Percentiles rank a stretch among this genome's conserved stretches.
Conservation (phyloP, 2,797 vertebrate genomes). For the Antrozous pallidus region DNA sequence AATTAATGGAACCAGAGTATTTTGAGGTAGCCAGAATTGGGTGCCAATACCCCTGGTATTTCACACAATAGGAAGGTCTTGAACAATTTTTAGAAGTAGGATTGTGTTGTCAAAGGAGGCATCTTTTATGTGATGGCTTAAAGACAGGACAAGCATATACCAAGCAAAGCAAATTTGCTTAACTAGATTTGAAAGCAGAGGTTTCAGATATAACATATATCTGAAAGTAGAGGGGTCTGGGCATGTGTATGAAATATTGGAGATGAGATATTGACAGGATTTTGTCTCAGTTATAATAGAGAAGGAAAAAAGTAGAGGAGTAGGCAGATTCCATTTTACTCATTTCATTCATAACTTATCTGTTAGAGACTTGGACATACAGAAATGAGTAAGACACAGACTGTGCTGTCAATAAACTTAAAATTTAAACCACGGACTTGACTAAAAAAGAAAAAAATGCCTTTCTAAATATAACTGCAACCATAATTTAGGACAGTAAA, state of each 20-base stretch:
- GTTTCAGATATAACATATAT: neutral
- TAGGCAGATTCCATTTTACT: slow-evolving; percentile 4
- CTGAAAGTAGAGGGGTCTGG: neutral
- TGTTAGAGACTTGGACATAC: neutral
- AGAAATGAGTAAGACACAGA: neutral
- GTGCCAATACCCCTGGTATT: neutral
- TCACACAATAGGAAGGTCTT: neutral
- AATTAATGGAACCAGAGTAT: neutral
- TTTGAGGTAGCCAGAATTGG: neutral
- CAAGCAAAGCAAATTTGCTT: neutral
- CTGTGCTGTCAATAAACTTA: neutral
- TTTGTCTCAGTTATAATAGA: neutral
- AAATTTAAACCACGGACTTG: neutral
- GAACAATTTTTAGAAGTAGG: neutral
- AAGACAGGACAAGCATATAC: neutral
- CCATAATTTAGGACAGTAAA: neutral
- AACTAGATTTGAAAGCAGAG: neutral
- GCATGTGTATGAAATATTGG: neutral
- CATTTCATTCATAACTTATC: neutral
- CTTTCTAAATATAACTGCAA: neutral
- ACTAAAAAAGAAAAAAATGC: neutral
- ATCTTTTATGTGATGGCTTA: neutral
- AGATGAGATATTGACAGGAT: neutral
- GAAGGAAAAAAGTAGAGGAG: neutral
- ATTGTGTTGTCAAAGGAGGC: neutral